Conservation (phyloP, 1,140 invertebrate species). For the Drosophila pseudoananassae region DNA sequence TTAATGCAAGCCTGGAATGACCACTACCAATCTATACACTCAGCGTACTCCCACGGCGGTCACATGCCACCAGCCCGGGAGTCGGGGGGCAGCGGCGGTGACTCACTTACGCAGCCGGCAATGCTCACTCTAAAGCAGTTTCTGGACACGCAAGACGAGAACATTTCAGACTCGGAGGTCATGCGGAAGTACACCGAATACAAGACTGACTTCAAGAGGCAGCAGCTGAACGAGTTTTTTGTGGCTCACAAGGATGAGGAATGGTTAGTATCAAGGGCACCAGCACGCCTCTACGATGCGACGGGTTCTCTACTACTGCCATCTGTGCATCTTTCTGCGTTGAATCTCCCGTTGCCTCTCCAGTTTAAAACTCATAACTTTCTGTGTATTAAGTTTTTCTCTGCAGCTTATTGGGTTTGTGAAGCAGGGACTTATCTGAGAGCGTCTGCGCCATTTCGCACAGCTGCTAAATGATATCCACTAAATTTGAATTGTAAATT, state of each 20-base stretch:
- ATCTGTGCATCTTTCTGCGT: conserved; percentile 31
- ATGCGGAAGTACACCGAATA: conserved; percentile 99
- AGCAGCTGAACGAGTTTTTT: conserved; percentile 99
- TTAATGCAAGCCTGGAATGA: conserved; percentile 81
- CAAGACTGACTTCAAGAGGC: conserved; percentile 97
- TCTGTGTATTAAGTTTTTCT: conserved; percentile 83
- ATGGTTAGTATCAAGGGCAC: conserved; percentile 90
- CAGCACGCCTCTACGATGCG: conserved; percentile 3
- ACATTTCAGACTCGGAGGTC: conserved; percentile 98
- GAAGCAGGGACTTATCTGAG: conserved; percentile 57
- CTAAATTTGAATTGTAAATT: conserved; percentile 64
- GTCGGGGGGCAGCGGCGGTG: conserved; percentile 25
- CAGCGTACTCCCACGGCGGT: conserved; percentile 75
- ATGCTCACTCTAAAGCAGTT: conserved; percentile 99
- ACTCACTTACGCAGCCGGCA: conserved; percentile 90
- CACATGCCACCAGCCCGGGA: conserved; percentile 56
- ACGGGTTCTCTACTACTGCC: conserved; percentile 20
- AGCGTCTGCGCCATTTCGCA: conserved; percentile 52
- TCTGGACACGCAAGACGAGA: conserved; percentile 97
- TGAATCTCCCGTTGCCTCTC: conserved; percentile 15
- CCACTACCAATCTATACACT: conserved; percentile 83
- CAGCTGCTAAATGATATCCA: conserved; percentile 43
- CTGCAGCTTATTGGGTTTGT: conserved; percentile 80
- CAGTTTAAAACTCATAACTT: conserved; percentile 47
- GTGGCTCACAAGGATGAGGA: conserved; percentile 99